phyloP scores from a whole-genome alignment of 2,888 invertebrate genomes.

The Archips crataeganus region DNA sequence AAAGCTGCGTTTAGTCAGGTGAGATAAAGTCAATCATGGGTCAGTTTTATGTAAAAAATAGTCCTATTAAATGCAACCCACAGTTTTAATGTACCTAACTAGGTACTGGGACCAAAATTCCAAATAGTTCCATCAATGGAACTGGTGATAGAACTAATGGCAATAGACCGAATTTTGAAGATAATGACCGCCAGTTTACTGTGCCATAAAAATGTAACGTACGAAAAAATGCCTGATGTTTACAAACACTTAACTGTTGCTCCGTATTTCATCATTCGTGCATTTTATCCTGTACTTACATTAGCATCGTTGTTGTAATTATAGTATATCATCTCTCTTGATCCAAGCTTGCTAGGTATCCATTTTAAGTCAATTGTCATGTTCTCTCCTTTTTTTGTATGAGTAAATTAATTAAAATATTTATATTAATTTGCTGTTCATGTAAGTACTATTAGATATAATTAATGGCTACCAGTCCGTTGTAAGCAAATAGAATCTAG shows the following conservation, averaged over 20 bases:
- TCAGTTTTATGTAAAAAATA: too few relatives aligned
- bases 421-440: slow-evolving; percentile 21
- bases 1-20: too few relatives aligned
- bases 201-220: slow-evolving; percentile 18
- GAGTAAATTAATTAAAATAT: background rate
- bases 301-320: background rate
- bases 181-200: background rate
- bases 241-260: background rate
- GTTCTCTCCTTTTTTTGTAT: slow-evolving; percentile 13
- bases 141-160: too few relatives aligned
- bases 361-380: slow-evolving; percentile 18
- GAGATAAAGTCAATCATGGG: too few relatives aligned
- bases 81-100: too few relatives aligned
- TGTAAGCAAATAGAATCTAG: background rate
- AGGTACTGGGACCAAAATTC: too few relatives aligned
- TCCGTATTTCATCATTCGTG: slow-evolving; percentile 12
- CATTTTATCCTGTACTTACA: slow-evolving; percentile 13
- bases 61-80: too few relatives aligned
- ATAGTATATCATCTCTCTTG: background rate
- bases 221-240: slow-evolving; percentile 15
- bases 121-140: too few relatives aligned
- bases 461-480: slow-evolving; percentile 27
- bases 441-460: slow-evolving; percentile 5
- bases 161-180: background rate
- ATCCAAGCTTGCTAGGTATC: slow-evolving; percentile 1